Percentiles rank a stretch among this genome's conserved stretches.
phyloP scores from a whole-genome alignment of 2,888 invertebrate genomes.

The Hesperia comma region DNA sequence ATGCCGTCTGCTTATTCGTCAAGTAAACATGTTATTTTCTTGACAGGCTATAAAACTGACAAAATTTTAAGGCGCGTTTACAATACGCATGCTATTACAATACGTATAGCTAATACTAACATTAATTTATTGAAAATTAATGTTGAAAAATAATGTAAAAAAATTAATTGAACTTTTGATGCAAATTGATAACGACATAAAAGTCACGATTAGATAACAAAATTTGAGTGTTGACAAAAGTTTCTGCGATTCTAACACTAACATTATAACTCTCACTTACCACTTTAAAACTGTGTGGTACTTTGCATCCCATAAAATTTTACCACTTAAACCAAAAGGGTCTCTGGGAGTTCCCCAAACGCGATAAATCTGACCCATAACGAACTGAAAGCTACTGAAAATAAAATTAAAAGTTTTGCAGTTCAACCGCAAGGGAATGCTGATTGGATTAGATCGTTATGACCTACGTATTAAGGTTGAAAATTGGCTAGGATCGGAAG shows the following conservation, averaged over 20 bases:
- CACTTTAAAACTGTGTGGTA: not conserved
- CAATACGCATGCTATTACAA: too few relatives aligned
- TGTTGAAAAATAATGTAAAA: too few relatives aligned
- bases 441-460: not conserved
- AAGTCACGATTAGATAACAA: too few relatives aligned
- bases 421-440: not conserved
- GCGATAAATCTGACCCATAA: constrained; percentile 27
- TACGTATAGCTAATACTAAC: too few relatives aligned
- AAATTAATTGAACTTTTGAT: too few relatives aligned
- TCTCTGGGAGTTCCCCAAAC: not conserved
- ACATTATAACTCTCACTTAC: not conserved
- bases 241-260: not conserved
- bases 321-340: not conserved
- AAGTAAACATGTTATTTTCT: too few relatives aligned
- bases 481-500: not conserved
- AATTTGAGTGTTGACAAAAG: too few relatives aligned
- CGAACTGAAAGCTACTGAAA: constrained; percentile 26
- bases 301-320: constrained; percentile 24
- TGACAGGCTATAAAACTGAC: too few relatives aligned
- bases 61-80: too few relatives aligned
- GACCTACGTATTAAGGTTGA: not conserved
- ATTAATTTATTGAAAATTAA: too few relatives aligned
- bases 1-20: too few relatives aligned
- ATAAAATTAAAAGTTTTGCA: constrained; percentile 31
- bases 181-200: too few relatives aligned